phyloP scores from a whole-genome alignment of 2,888 invertebrate species.

The Lypha dubia region DNA sequence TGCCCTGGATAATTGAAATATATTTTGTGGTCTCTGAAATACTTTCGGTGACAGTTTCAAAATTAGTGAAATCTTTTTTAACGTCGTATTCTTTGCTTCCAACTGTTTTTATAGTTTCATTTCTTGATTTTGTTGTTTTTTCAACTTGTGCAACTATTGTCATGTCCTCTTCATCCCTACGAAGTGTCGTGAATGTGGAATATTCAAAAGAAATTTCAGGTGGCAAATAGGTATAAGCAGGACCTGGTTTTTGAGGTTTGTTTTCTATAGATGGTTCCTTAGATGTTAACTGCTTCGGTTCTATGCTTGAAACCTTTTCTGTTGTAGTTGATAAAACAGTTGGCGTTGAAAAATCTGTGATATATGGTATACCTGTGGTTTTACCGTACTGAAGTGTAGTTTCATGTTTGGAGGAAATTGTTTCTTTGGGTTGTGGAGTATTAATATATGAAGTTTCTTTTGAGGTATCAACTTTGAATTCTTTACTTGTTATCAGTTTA shows the following conservation, averaged over 20 bases:
- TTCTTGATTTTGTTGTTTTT: constrained; percentile 6
- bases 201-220: constrained; percentile 53
- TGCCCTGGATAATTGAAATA: background rate
- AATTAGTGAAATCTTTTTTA: too few relatives aligned
- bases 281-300: constrained; percentile 22
- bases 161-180: background rate
- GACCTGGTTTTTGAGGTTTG: constrained; percentile 32
- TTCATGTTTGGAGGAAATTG: background rate
- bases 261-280: background rate
- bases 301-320: background rate
- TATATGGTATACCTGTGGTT: constrained; percentile 60
- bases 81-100: constrained; percentile 1
- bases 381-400: constrained; percentile 48
- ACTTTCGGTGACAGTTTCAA: background rate
- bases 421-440: background rate
- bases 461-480: background rate
- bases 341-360: constrained; percentile 23
- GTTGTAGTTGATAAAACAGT: constrained; percentile 2
- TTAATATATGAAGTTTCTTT: background rate
- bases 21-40: background rate
- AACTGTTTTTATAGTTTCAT: background rate
- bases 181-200: constrained; percentile 32
- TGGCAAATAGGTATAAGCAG: constrained; percentile 41
- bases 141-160: constrained; percentile 2
- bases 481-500: background rate